A percentile compares a stretch with the other conserved stretches of the same genome.
These are phyloP conservation scores for Malurus leucopterus DNA, from an alignment of 2,797 vertebrate species.

Conservation along the genomic window DNA sequence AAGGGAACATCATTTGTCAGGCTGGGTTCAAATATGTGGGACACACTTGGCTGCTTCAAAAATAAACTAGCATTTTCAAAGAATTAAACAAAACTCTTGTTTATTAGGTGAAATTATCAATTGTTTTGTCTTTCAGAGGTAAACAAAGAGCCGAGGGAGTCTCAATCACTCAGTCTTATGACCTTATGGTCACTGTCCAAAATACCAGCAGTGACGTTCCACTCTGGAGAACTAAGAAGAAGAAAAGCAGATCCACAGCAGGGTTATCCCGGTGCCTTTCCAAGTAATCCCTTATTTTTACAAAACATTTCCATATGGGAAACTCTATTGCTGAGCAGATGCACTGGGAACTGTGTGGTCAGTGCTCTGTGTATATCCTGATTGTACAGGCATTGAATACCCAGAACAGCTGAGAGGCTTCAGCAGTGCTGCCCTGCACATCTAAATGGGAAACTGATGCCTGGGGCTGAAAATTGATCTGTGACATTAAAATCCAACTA, in stretches of 20 bases:
- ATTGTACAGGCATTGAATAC: background rate
- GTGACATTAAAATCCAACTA: background rate
- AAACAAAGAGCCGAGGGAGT: constrained; percentile 36
- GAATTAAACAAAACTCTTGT: background rate
- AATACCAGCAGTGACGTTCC: constrained; percentile 35
- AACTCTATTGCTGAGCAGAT: constrained; percentile 2
- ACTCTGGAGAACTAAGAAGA: background rate
- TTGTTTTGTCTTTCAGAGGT: constrained; percentile 44
- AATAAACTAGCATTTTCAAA: background rate
- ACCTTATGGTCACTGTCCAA: constrained; percentile 54
- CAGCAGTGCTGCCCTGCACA: background rate
- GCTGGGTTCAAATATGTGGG: background rate
- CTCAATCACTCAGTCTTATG: background rate
- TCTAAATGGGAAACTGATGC: constrained; percentile 11
- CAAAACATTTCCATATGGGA: constrained; percentile 55
- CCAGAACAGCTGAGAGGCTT: background rate
- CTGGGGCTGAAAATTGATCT: constrained; percentile 16
- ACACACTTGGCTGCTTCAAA: background rate
- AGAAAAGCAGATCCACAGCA: constrained; percentile 59
- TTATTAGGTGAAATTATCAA: background rate
- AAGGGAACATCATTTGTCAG: rapidly evolving
- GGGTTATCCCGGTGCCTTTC: constrained; percentile 39
- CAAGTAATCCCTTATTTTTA: constrained; percentile 48
- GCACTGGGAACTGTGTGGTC: background rate
- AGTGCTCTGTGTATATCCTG: background rate